These are phyloP conservation scores for Pandemis heparana DNA, from an alignment of 2,888 invertebrate genomes.

Conservation along the genomic window DNA sequence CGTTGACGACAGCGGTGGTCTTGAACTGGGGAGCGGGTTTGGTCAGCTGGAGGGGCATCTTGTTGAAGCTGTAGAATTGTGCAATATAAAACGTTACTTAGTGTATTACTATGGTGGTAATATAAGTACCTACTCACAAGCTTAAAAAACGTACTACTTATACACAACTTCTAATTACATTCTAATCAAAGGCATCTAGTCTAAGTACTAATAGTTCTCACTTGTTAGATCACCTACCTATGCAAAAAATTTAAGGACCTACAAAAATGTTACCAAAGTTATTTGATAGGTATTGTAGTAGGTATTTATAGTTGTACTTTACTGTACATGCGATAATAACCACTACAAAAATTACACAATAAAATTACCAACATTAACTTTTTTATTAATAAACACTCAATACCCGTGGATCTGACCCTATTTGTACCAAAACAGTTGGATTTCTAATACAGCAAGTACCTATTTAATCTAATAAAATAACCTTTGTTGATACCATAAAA, in stretches of 20 bases:
- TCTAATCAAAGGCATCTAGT: neutral
- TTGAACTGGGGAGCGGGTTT: conserved; percentile 93
- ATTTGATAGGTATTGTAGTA: too few relatives aligned
- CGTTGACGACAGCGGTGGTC: conserved; percentile 92
- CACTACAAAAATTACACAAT: too few relatives aligned
- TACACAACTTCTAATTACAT: neutral
- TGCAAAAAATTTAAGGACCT: too few relatives aligned
- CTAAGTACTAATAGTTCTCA: neutral
- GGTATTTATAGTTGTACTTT: too few relatives aligned
- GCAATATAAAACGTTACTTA: neutral
- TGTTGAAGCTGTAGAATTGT: conserved; percentile 74
- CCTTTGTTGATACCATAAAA: neutral
- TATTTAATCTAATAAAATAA: neutral
- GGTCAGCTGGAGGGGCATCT: conserved; percentile 87
- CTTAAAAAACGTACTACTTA: neutral
- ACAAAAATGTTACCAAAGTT: too few relatives aligned
- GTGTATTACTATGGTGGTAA: neutral
- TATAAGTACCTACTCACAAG: neutral
- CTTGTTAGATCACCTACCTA: too few relatives aligned
- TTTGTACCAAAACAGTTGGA: too few relatives aligned
- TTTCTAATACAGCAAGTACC: too few relatives aligned
- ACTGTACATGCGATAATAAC: too few relatives aligned
- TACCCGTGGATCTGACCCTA: too few relatives aligned
- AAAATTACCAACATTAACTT: too few relatives aligned
- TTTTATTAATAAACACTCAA: too few relatives aligned